These are phyloP conservation scores for Rhogogaster chlorosoma DNA, from an alignment of 2,888 invertebrate genomes.

Conservation along the genomic window DNA sequence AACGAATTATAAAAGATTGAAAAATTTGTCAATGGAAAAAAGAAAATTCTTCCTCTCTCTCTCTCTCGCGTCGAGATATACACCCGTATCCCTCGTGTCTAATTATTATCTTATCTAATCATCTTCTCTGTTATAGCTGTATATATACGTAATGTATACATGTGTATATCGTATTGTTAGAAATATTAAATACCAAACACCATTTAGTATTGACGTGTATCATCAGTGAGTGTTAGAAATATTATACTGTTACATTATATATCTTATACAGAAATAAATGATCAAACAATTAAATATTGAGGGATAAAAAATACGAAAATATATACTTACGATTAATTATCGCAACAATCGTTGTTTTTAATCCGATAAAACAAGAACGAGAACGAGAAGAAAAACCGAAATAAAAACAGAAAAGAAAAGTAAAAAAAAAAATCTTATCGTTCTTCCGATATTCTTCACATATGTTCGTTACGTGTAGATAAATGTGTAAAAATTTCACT, in stretches of 20 bases:
- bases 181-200: background rate
- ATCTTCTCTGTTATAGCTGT: background rate
- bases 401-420: too few relatives aligned
- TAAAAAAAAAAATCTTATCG: too few relatives aligned
- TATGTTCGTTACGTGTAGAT: too few relatives aligned
- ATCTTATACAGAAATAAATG: background rate
- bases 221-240: background rate
- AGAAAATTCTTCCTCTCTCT: background rate
- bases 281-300: background rate
- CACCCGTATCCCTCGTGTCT: background rate
- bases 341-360: background rate
- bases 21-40: background rate
- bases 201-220: background rate
- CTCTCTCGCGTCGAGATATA: background rate
- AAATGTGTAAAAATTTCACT: too few relatives aligned
- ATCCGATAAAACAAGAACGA: too few relatives aligned
- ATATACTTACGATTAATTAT: slow-evolving; percentile 1
- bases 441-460: too few relatives aligned
- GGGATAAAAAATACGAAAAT: background rate
- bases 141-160: background rate
- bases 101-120: slow-evolving; percentile 35
- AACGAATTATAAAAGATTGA: too few relatives aligned
- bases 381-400: too few relatives aligned
- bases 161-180: background rate
- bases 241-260: background rate